Evolutionary conservation across 2,888 invertebrate species (phyloP).

Genomic region (Rhorus exstirpatorius): DNA sequence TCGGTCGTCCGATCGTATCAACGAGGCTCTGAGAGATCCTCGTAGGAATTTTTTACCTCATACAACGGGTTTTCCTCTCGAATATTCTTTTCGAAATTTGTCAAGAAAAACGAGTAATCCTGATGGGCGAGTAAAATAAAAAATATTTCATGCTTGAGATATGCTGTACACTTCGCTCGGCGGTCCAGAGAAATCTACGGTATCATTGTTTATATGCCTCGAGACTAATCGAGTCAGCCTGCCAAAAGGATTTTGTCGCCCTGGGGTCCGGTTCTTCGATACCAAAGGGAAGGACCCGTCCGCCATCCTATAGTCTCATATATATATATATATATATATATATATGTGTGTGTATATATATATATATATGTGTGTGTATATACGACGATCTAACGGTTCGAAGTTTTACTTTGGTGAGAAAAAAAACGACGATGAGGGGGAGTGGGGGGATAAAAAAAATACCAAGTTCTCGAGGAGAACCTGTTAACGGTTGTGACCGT

Average conservation of each 20-base stretch:
- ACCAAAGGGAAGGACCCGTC: constrained; percentile 25
- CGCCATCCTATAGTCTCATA: constrained; percentile 1
- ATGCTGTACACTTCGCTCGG: background rate
- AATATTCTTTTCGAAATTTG: constrained; percentile 18
- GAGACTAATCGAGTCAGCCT: constrained; percentile 25
- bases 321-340: no score
- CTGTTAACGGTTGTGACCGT: constrained; percentile 78
- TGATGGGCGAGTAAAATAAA: background rate
- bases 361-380: no score
- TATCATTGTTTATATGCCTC: constrained; percentile 53
- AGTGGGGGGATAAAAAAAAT: constrained; percentile 41
- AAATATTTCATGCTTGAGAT: background rate
- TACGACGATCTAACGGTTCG: constrained; percentile 82
- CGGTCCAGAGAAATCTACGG: background rate
- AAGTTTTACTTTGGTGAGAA: constrained; percentile 80
- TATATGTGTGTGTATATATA: no score
- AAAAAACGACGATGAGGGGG: constrained; percentile 69
- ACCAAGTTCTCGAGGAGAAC: constrained; percentile 68
- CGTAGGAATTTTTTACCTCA: constrained; percentile 13
- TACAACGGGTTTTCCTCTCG: constrained; percentile 43
- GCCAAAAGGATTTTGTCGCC: constrained; percentile 36
- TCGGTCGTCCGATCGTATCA: background rate
- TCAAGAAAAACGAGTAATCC: constrained; percentile 2
- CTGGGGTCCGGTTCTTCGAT: constrained; percentile 48
- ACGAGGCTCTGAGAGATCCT: constrained; percentile 1